phyloP scores from a whole-genome alignment of 2,113 vertebrate species.

The Acinonyx jubatus region DNA sequence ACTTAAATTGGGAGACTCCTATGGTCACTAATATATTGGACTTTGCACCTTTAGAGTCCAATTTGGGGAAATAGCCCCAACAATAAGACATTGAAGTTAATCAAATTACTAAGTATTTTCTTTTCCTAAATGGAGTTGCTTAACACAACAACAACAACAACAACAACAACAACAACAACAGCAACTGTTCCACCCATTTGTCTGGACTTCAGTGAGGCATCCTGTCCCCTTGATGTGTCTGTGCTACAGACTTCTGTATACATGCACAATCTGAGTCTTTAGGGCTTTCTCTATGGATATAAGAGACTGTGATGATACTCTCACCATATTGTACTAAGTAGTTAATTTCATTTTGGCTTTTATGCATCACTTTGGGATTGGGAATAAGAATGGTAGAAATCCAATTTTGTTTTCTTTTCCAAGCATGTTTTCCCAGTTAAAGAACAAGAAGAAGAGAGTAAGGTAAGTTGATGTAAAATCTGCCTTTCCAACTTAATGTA shows the following conservation, averaged over 20 bases:
- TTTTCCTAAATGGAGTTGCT: neutral
- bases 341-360: neutral
- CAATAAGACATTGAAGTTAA: neutral
- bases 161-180: neutral
- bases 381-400: neutral
- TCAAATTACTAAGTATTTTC: neutral
- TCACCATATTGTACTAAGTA: neutral
- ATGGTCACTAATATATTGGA: neutral
- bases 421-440: neutral
- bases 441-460: neutral
- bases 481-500: neutral
- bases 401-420: neutral
- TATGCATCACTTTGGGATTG: neutral
- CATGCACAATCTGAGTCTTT: rapidly evolving
- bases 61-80: neutral
- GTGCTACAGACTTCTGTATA: neutral
- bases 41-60: neutral
- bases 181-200: neutral
- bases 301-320: too few species aligned
- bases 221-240: neutral
- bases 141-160: neutral
- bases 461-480: neutral
- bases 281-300: neutral
- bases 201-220: neutral
- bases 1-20: neutral